Base-by-base conservation (phyloP, 2,797 vertebrate species). In the Paguma larvata region DNA sequence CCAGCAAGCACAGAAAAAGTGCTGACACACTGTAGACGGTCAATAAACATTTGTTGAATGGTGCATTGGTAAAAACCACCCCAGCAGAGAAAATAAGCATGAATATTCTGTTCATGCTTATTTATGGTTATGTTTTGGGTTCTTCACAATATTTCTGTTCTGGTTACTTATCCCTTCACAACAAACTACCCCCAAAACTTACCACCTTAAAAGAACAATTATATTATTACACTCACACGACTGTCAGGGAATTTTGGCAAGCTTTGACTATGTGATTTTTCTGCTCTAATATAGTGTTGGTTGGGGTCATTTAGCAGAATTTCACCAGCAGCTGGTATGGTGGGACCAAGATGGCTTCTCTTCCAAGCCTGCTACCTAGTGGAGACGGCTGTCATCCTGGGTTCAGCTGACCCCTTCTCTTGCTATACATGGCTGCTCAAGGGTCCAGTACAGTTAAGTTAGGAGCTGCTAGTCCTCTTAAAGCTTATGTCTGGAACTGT, bases 151-250 rank as follows among this genome's bases (percentile, higher is more conserved):
- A 88, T 79, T 84, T 94, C 72, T 88, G 2, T 77, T 94, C 56
- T 67, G 46, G 21, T 82, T 92, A 85, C 21, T 59, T 75, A 23
- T 85, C 85, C 53, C 23, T 90, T 95, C 63, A 96, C 19, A 90
- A 75, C 18, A 90, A 80, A 63, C 5, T 23, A 83, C 1, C 27
- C 27, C 34, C 38, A 63, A 83, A 68, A 73, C n/a, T 51, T 51
- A 92, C 44, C 48, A 80, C 67, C 48, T 91, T 75, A 82, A 92
- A 63, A 72, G 30, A 96, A 73, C 59, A 92, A 63, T 82, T 10
- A 90, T 83, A 77, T 93, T 41, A 77, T 86, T 75, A 56, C 56
- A 48, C 68, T 92, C 23, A 82, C 25, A 19, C 32, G 41, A 34
- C 34, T 70, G 32, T 79, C 32, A 91, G 34, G 79, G 63, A 78